A percentile compares a stretch with the other conserved stretches of the same genome.
phyloP scores from a whole-genome alignment of 1,140 invertebrate species.

The Nephotettix cincticeps region DNA sequence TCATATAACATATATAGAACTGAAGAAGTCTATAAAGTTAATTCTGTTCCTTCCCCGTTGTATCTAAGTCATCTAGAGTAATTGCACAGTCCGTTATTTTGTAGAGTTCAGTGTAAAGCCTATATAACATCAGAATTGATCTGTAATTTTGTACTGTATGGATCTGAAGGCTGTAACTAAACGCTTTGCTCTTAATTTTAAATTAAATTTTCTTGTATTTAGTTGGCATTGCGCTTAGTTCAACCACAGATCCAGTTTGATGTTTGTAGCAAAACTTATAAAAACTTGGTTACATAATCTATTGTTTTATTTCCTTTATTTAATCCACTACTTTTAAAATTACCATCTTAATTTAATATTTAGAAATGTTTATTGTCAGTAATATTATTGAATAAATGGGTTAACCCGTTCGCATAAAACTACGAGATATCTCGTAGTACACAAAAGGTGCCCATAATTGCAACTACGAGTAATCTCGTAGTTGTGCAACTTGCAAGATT shows the following conservation, averaged over 20 bases:
- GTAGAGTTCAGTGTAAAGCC: slow-evolving; percentile 21
- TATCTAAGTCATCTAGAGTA: slow-evolving; percentile 31
- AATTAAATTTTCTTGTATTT: slow-evolving; percentile 12
- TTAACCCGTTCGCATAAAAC: too few species aligned
- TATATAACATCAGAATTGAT: slow-evolving; percentile 20
- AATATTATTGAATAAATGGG: too few species aligned
- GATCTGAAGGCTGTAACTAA: slow-evolving; percentile 27
- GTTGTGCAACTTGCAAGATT: too few species aligned
- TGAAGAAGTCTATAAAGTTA: neutral
- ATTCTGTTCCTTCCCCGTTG: slow-evolving; percentile 31
- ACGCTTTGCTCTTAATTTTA: slow-evolving; percentile 24
- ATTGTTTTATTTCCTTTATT: neutral
- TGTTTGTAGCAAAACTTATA: slow-evolving; percentile 38
- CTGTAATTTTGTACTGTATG: slow-evolving; percentile 34
- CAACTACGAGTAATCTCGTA: too few species aligned
- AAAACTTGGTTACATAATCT: slow-evolving; percentile 33
- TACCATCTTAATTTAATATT: too few species aligned
- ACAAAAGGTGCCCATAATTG: too few species aligned
- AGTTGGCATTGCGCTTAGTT: slow-evolving; percentile 19
- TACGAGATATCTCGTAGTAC: too few species aligned
- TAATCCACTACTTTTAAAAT: neutral
- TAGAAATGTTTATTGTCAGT: too few species aligned
- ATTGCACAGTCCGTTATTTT: slow-evolving; percentile 8
- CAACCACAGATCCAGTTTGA: slow-evolving; percentile 28
- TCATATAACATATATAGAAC: neutral